Conservation (phyloP, 1,140 invertebrate genomes). For the Bombus sylvicola region DNA sequence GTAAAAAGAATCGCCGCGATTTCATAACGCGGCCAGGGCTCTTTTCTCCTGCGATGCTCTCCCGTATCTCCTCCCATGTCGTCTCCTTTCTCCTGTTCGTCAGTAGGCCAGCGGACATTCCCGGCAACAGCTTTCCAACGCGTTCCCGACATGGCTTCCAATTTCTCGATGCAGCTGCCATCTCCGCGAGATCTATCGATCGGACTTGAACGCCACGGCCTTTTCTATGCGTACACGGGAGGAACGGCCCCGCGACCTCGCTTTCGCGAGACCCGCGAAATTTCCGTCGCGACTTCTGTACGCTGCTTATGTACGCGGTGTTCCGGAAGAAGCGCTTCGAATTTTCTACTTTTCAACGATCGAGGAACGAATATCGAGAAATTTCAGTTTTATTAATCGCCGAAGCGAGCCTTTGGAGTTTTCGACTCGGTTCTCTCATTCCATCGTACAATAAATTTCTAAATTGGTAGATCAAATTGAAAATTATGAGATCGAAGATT, state of each 20-base stretch:
- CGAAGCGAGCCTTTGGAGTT: fast-evolving
- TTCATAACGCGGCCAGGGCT: constrained; percentile 62
- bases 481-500: no score
- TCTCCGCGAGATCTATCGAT: constrained; percentile 56
- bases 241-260: constrained; percentile 52
- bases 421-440: no score
- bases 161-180: constrained; percentile 59
- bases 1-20: constrained; percentile 45
- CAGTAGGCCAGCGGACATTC: constrained; percentile 68
- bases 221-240: constrained; percentile 44
- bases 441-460: no score
- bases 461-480: no score
- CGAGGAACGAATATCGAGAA: no score
- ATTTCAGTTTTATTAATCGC: no score
- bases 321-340: not conserved
- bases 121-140: constrained; percentile 63
- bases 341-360: not conserved
- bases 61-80: constrained; percentile 54
- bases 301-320: not conserved
- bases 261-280: constrained; percentile 54
- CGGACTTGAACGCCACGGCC: constrained; percentile 16
- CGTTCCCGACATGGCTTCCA: constrained; percentile 42
- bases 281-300: constrained; percentile 9
- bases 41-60: constrained; percentile 56
- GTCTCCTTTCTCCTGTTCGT: constrained; percentile 64